phyloP scores from a whole-genome alignment of 2,888 invertebrate species.

The Plagodis pulveraria region DNA sequence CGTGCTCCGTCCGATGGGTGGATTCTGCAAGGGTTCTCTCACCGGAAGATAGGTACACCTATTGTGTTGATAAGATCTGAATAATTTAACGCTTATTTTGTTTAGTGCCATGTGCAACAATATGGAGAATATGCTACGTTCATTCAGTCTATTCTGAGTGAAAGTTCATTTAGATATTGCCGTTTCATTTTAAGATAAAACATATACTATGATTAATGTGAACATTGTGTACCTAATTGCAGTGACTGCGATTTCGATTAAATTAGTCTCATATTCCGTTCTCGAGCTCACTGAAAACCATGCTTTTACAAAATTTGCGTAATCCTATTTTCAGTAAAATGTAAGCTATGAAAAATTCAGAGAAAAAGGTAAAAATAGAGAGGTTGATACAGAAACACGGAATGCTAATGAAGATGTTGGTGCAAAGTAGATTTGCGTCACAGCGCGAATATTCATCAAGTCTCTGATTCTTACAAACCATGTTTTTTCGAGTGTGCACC shows the following conservation, averaged over 20 bases:
- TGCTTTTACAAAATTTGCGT: neutral
- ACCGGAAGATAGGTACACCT: constrained; percentile 4
- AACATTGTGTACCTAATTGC: no score
- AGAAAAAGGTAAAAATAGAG: constrained; percentile 16
- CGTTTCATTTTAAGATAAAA: no score
- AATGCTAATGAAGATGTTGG: constrained; percentile 51
- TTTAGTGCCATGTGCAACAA: constrained; percentile 21
- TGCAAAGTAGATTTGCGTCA: constrained; percentile 22
- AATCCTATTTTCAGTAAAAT: constrained; percentile 10
- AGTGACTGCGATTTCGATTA: no score
- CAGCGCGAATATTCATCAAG: constrained; percentile 43
- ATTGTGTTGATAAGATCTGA: constrained; percentile 31
- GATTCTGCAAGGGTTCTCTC: constrained; percentile 3
- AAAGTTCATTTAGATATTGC: no score
- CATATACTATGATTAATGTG: no score
- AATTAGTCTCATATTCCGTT: no score
- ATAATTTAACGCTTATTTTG: constrained; percentile 35
- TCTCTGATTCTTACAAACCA: constrained; percentile 15
- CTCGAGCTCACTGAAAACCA: neutral
- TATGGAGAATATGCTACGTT: neutral
- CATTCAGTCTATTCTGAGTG: no score
- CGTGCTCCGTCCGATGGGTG: constrained; percentile 18
- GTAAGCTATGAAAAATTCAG: constrained; percentile 14
- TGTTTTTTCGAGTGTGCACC: neutral
- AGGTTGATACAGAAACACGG: constrained; percentile 34